Conservation (phyloP, 2,113 vertebrate genomes). For the Centropus unirufus region DNA sequence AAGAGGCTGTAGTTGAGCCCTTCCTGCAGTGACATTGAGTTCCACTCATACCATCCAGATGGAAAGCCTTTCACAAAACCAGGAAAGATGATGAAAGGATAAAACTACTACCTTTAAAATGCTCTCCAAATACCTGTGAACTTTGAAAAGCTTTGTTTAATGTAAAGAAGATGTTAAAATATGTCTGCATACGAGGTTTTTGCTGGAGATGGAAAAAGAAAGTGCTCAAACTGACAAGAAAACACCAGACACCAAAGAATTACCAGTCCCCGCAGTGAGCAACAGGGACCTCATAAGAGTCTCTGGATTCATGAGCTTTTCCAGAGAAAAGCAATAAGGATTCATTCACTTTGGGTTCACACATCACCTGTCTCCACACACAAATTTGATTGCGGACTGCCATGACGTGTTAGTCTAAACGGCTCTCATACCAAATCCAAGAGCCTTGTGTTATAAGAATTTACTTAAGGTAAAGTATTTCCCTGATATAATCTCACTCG, state of each 20-base stretch:
- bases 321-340: not conserved
- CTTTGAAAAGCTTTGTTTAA: not conserved
- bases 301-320: not conserved
- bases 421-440: not conserved
- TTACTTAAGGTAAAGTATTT: conserved; percentile 52
- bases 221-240: not conserved
- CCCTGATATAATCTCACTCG: not conserved
- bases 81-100: not conserved
- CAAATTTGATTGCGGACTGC: not conserved
- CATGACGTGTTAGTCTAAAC: not conserved
- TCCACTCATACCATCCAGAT: not conserved
- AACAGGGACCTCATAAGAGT: not conserved
- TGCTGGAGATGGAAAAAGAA: not conserved
- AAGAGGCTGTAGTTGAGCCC: not conserved
- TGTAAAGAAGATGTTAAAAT: not conserved
- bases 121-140: accelerated
- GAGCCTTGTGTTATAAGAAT: not conserved
- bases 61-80: not conserved
- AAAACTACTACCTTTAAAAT: not conserved
- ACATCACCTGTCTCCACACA: not conserved
- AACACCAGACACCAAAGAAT: not conserved
- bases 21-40: not conserved
- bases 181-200: not conserved
- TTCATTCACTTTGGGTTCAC: not conserved
- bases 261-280: not conserved